These are phyloP conservation scores for Montipora capitata DNA, from an alignment of 92 coral and sea anemone genomes.

Conservation along the genomic window DNA sequence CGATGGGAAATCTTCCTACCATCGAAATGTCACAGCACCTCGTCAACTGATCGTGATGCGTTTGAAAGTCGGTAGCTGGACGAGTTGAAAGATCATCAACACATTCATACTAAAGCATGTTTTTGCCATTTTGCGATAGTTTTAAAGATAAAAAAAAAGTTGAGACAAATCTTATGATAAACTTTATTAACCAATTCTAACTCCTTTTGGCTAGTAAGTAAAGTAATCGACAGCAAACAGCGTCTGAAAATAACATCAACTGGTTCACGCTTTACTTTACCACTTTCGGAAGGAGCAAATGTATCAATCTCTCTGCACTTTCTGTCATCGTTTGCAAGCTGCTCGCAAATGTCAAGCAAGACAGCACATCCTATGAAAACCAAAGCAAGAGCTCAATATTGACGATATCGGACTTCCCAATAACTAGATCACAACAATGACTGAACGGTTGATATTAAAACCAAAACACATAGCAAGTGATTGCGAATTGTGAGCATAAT, in stretches of 20 bases:
- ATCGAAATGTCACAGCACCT: too few relatives aligned
- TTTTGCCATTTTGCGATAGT: too few relatives aligned
- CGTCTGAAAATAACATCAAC: not conserved
- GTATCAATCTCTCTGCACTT: slow-evolving; percentile 83
- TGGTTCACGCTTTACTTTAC: slow-evolving; percentile 15
- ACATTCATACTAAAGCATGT: too few relatives aligned
- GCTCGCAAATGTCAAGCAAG: slow-evolving; percentile 76
- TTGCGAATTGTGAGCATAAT: slow-evolving; percentile 3
- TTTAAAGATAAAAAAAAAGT: not conserved
- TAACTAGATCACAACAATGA: not conserved
- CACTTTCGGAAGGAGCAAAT: slow-evolving; percentile 81
- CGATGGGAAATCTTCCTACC: not conserved
- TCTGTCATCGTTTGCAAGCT: slow-evolving; percentile 64
- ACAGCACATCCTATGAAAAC: slow-evolving; percentile 72
- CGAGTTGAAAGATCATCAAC: not conserved
- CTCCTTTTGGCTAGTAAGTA: slow-evolving; percentile 1
- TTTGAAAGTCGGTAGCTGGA: too few relatives aligned
- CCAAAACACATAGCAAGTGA: slow-evolving; percentile 16
- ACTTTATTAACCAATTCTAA: too few relatives aligned
- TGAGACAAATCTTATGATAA: not conserved
- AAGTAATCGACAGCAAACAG: not conserved
- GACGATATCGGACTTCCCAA: not conserved
- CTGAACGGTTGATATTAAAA: not conserved
- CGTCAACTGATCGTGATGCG: too few relatives aligned
- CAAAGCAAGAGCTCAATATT: slow-evolving; percentile 40